phyloP scores from a whole-genome alignment of 1,140 invertebrate species.

The Triops cancriformis region DNA sequence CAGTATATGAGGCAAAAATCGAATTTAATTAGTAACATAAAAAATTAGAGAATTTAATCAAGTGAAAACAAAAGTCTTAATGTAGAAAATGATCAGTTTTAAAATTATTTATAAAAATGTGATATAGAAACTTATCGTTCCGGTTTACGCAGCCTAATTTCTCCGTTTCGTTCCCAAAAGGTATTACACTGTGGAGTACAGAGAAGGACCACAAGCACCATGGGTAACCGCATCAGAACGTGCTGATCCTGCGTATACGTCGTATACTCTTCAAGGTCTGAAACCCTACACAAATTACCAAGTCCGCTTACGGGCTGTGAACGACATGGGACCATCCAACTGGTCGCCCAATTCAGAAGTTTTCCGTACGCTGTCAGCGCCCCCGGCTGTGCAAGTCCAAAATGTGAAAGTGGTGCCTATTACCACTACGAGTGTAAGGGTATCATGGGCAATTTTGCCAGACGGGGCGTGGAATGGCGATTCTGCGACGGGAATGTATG shows the following conservation, averaged over 20 bases:
- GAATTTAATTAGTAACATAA: too few relatives aligned
- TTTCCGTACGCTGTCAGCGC: constrained; percentile 78
- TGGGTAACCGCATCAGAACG: constrained; percentile 73
- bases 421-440: constrained; percentile 80
- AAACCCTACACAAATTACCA: constrained; percentile 85
- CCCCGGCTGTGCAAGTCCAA: constrained; percentile 73
- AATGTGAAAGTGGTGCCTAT: constrained; percentile 81
- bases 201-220: constrained; percentile 59
- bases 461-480: constrained; percentile 81
- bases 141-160: not conserved
- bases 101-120: not conserved
- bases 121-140: not conserved
- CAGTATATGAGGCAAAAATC: not conserved
- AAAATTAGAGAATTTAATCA: too few relatives aligned
- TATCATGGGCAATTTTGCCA: constrained; percentile 68
- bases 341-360: constrained; percentile 83
- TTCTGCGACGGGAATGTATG: constrained; percentile 72
- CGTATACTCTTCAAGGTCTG: constrained; percentile 70
- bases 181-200: constrained; percentile 85
- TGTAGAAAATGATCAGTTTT: not conserved
- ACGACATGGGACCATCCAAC: constrained; percentile 87
- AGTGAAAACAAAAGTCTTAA: not conserved
- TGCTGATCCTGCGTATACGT: constrained; percentile 70
- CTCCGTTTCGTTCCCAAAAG: constrained; percentile 42
- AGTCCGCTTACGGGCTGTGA: constrained; percentile 81